Conservation (phyloP, 2,113 vertebrate species). For the Thoracochromis brauschi region DNA sequence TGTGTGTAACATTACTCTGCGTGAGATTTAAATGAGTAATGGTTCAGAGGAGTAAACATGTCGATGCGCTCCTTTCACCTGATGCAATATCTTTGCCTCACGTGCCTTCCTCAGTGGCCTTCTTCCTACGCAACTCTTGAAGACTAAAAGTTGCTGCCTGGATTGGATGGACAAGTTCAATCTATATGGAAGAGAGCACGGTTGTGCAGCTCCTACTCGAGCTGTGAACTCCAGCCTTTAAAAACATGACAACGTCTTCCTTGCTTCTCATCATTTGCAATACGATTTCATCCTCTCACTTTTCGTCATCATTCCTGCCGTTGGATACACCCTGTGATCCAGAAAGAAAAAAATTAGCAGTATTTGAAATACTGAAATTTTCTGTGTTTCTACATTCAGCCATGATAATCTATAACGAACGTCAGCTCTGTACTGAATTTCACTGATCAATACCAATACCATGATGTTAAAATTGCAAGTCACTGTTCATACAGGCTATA, state of each 20-base stretch:
- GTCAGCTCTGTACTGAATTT: neutral
- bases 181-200: neutral
- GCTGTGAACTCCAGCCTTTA: neutral
- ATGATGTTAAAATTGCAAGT: slow-evolving; percentile 32
- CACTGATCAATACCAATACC: slow-evolving; percentile 31
- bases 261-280: neutral
- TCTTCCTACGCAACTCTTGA: neutral
- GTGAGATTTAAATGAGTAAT: neutral
- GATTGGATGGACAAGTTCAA: neutral
- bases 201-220: neutral
- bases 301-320: neutral
- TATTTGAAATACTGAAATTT: neutral
- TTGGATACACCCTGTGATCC: neutral
- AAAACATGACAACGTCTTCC: neutral
- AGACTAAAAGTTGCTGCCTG: neutral
- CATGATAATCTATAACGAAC: neutral
- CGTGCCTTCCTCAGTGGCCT: neutral
- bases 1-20: neutral
- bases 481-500: slow-evolving; percentile 11
- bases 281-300: slow-evolving; percentile 2
- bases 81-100: neutral
- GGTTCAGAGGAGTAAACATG: neutral
- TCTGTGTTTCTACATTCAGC: slow-evolving; percentile 13
- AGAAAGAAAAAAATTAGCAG: neutral
- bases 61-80: neutral